Conservation (phyloP, 2,797 vertebrate genomes). For the Rousettus madagascariensis region DNA sequence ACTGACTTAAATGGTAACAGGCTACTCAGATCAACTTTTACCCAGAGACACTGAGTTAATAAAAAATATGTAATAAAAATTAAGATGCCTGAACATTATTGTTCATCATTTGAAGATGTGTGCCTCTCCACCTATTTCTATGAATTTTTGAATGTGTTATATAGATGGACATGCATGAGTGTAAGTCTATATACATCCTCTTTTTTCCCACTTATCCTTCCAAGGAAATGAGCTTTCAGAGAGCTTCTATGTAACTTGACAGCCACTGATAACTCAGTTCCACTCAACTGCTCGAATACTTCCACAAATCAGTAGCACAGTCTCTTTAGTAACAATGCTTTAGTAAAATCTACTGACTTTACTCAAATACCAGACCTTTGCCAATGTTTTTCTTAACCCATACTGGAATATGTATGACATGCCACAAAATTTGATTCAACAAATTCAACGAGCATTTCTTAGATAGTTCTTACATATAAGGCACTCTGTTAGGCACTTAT, state of each 20-base stretch:
- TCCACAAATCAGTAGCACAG: background rate
- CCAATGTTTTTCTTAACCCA: background rate
- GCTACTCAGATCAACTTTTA: background rate
- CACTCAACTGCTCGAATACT: background rate
- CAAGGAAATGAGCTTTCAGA: background rate
- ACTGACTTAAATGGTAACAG: background rate
- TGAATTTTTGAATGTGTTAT: background rate
- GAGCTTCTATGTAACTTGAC: background rate
- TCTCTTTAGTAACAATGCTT: background rate
- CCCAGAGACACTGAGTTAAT: background rate
- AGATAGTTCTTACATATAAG: background rate
- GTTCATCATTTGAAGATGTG: background rate
- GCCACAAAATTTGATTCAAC: background rate
- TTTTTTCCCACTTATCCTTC: background rate
- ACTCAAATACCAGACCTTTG: background rate
- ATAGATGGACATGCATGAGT: background rate
- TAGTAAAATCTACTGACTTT: background rate
- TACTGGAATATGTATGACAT: background rate
- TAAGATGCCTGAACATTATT: background rate
- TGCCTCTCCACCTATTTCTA: background rate
- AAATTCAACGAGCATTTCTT: background rate
- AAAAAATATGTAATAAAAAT: background rate
- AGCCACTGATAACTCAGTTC: background rate
- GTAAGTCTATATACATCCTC: background rate
- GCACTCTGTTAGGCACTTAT: background rate